Evolutionary conservation across 2,888 invertebrate species (phyloP).

Genomic region (Tribolium freemani): DNA sequence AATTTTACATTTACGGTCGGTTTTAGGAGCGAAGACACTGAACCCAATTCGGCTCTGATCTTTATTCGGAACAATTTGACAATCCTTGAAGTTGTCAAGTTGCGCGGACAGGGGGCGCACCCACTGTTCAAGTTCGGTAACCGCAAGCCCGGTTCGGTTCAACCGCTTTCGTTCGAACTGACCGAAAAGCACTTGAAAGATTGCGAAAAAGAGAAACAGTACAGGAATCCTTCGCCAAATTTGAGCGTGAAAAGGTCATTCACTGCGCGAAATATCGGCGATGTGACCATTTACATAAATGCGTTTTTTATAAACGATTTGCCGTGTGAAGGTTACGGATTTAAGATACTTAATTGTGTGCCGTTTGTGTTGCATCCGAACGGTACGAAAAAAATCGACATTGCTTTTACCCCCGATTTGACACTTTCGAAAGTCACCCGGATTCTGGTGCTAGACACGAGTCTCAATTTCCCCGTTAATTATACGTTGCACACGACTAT

Average conservation of each 20-base stretch:
- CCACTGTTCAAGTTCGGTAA: constrained; percentile 92
- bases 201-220: constrained; percentile 67
- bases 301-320: constrained; percentile 77
- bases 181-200: constrained; percentile 72
- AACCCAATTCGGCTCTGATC: constrained; percentile 69
- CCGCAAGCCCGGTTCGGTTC: constrained; percentile 82
- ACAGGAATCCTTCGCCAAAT: constrained; percentile 70
- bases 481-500: constrained; percentile 79
- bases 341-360: constrained; percentile 81
- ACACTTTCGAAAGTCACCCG: constrained; percentile 82
- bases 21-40: constrained; percentile 68
- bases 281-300: constrained; percentile 83
- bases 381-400: constrained; percentile 82
- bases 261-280: constrained; percentile 91
- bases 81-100: constrained; percentile 85
- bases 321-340: constrained; percentile 84
- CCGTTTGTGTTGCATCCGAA: constrained; percentile 81
- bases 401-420: constrained; percentile 91
- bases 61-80: constrained; percentile 92
- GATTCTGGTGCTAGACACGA: constrained; percentile 74
- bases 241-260: constrained; percentile 86
- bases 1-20: constrained; percentile 69
- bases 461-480: constrained; percentile 74
- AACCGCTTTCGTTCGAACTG: constrained; percentile 87
- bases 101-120: constrained; percentile 87